Evolutionary conservation across 1,140 invertebrate species (phyloP).

Genomic region (Plectus sambesii): DNA sequence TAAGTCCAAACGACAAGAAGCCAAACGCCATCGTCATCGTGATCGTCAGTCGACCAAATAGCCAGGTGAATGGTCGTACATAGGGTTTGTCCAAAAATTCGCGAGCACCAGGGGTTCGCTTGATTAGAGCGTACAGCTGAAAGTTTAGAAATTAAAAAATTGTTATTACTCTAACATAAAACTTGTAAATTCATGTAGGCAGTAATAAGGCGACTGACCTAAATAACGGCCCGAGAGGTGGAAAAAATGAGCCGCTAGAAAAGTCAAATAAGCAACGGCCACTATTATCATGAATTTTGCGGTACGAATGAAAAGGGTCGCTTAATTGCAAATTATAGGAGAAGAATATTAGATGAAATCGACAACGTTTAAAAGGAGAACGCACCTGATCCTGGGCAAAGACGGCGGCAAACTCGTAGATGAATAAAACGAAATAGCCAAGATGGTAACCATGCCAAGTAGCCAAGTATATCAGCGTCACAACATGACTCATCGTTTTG

Average conservation of each 20-base stretch:
- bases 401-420: conserved; percentile 47
- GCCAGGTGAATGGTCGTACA: conserved; percentile 32
- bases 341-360: no score
- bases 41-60: conserved; percentile 38
- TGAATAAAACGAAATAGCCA: conserved; percentile 51
- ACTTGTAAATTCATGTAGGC: no score
- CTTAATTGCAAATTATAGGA: no score
- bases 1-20: conserved; percentile 43
- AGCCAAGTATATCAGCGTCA: conserved; percentile 49
- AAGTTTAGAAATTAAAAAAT: conserved; percentile 11
- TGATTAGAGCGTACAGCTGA: conserved; percentile 38
- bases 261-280: no score
- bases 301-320: no score
- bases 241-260: no score
- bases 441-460: conserved; percentile 51
- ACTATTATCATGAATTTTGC: no score
- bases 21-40: conserved; percentile 42
- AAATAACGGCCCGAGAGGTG: no score
- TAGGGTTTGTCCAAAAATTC: conserved; percentile 28
- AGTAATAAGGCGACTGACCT: no score
- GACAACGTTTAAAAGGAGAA: no score
- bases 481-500: conserved; percentile 47
- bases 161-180: conserved; percentile 5
- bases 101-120: conserved; percentile 24
- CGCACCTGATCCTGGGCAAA: conserved; percentile 38